Base-by-base conservation (phyloP, 2,888 invertebrate genomes). In the Thumatha senex region DNA sequence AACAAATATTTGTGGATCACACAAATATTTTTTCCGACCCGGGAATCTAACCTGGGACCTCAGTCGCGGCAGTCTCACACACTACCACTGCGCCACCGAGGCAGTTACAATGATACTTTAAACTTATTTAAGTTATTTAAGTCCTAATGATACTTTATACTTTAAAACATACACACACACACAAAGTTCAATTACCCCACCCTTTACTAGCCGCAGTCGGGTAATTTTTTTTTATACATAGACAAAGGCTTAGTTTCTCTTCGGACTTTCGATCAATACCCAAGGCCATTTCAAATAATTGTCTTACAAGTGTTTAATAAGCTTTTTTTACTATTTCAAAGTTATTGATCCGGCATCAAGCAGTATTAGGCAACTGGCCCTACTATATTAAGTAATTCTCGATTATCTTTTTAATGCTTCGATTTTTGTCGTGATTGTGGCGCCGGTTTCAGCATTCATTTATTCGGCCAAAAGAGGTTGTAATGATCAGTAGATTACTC, bases 301-400 rank as follows among this genome's bases (percentile, higher is more conserved):
- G 24, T 35, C 11, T 2, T 33, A n/a, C 2, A 5, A 13, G 8
- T 7, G 29, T 34, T 33, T 34, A 33, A 14, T 41, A 14, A 13
- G 12, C 43, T 13, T 12, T 10, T 18, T 9, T 31, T n/a, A n/a
- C n/a, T n/a, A n/a, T n/a, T 8, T 29, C 12, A n/a, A 38, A 31
- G 12, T 46, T 39, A 33, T 39, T 31, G 33, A 18, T 15, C 18
- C 39, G 24, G 8, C 34, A 15, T 2, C 15, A 3, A 9, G 29
- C 34, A 29, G 35, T 47, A 47, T 12, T 40, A 44, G 48, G 46
- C 51, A 51, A 51, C 57, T 46, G 18, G 45, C 24, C 38, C 29
- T 34, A 12, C 51, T 39, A 46, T 57, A 51, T 48, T 44, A 46
- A 51, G 51, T 33, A 48, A 54, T 40, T 46, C n/a, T 48, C 46